A percentile compares a stretch with the other conserved stretches of the same genome.
Conservation (phyloP, 2,113 vertebrate species). For the Hyperopisus bebe region DNA sequence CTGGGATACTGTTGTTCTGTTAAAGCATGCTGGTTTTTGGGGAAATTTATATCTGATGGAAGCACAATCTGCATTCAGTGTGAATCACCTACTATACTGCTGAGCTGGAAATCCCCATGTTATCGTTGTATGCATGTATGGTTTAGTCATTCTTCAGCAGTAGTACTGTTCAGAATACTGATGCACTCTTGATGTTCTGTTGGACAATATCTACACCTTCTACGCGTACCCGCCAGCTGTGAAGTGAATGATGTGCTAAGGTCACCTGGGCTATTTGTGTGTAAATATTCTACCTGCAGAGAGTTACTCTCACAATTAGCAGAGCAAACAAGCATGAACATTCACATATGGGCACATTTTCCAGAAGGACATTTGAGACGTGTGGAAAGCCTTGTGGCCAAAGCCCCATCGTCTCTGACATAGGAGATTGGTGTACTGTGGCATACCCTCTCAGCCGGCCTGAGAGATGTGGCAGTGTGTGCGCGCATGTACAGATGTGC, state of each 20-base stretch:
- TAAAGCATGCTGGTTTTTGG: neutral
- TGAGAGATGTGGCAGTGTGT: neutral
- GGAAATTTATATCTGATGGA: neutral
- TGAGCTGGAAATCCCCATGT: neutral
- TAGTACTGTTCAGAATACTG: neutral
- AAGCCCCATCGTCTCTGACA: neutral
- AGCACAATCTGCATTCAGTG: neutral
- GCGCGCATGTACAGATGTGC: neutral
- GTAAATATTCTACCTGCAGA: conserved; percentile 4
- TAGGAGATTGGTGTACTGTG: neutral
- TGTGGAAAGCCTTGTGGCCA: neutral
- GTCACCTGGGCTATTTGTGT: neutral
- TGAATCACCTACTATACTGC: neutral
- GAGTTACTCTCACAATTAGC: neutral
- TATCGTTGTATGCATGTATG: neutral
- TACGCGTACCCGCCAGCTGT: neutral
- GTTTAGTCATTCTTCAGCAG: neutral
- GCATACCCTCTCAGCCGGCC: conserved; percentile 13
- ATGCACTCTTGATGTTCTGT: neutral
- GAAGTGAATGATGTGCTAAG: neutral
- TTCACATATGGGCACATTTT: neutral
- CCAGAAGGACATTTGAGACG: neutral
- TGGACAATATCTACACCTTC: neutral
- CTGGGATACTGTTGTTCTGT: neutral
- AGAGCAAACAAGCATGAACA: neutral